Evolutionary conservation across 30 jellyfish, hydroid and myxozoan species (phyloP).

Genomic region (Calvadosia cruxmelitensis): DNA sequence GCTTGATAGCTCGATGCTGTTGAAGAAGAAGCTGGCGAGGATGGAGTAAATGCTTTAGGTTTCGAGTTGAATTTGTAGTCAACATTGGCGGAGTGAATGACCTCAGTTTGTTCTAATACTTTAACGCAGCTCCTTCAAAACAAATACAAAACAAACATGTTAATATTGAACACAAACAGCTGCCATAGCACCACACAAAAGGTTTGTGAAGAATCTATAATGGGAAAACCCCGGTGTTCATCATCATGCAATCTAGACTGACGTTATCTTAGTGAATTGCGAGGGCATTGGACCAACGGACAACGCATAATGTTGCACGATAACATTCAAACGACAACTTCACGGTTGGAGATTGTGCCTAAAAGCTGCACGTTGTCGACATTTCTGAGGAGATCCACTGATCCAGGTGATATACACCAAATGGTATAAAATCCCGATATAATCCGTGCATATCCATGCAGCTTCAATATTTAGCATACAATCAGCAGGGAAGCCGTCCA

Average conservation of each 20-base stretch:
- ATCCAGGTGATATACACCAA: no score
- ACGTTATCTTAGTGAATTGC: no score
- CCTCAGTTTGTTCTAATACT: conserved; percentile 60
- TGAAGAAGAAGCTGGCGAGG: conserved; percentile 16
- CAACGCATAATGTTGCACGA: not conserved
- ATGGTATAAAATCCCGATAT: not conserved
- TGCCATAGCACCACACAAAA: no score
- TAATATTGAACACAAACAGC: no score
- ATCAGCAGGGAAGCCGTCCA: not conserved
- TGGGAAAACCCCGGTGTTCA: no score
- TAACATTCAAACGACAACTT: no score
- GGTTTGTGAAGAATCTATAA: no score
- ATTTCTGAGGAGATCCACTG: not conserved
- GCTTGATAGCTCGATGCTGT: conserved; percentile 5
- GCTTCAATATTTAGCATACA: not conserved
- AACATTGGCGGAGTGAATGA: conserved; percentile 84
- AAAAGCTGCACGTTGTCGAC: no score
- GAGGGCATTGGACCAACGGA: not conserved
- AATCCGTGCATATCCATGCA: not conserved
- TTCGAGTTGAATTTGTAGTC: conserved; percentile 77
- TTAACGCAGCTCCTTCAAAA: no score
- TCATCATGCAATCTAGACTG: no score
- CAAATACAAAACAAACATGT: no score
- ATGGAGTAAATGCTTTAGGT: conserved; percentile 64
- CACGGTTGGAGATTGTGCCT: no score